Conservation (phyloP, 2,888 invertebrate genomes). For the Plebejus argus region DNA sequence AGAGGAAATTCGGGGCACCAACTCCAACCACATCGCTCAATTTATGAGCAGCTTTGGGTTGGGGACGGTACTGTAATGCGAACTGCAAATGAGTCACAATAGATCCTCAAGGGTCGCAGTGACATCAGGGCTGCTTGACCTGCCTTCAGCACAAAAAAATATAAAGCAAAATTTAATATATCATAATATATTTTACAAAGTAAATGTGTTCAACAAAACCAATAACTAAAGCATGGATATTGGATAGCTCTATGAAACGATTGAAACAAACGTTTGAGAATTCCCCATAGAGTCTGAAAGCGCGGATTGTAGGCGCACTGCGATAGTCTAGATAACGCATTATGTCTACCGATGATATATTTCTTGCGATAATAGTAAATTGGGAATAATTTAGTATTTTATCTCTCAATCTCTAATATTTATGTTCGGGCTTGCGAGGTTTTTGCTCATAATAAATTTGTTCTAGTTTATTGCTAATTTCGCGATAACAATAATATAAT, state of each 20-base stretch:
- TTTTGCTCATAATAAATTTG: slow-evolving; percentile 7
- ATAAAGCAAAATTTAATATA: too few relatives aligned
- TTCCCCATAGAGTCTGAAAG: slow-evolving; percentile 50
- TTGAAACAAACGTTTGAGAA: slow-evolving; percentile 46
- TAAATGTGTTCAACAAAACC: background rate
- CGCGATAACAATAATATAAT: background rate
- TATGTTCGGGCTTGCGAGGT: slow-evolving; percentile 24
- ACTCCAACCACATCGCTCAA: too few relatives aligned
- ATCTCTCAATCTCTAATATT: slow-evolving; percentile 24
- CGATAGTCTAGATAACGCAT: slow-evolving; percentile 45
- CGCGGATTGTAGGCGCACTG: slow-evolving; percentile 46
- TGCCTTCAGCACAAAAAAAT: too few relatives aligned
- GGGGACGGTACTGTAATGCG: too few relatives aligned
- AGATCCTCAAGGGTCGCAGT: too few relatives aligned
- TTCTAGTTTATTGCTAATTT: background rate
- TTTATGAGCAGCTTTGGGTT: too few relatives aligned
- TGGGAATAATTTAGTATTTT: slow-evolving; percentile 28
- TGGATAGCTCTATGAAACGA: slow-evolving; percentile 25
- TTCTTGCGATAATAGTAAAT: slow-evolving; percentile 25
- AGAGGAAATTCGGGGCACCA: too few relatives aligned
- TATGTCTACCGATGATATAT: slow-evolving; percentile 31
- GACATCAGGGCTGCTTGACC: too few relatives aligned
- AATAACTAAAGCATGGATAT: slow-evolving; percentile 4
- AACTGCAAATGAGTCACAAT: too few relatives aligned
- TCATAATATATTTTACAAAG: too few relatives aligned